Percentiles rank a stretch among this genome's conserved stretches.
phyloP scores from a whole-genome alignment of 1,140 invertebrate species.

The Zaprionus kolodkinae region DNA sequence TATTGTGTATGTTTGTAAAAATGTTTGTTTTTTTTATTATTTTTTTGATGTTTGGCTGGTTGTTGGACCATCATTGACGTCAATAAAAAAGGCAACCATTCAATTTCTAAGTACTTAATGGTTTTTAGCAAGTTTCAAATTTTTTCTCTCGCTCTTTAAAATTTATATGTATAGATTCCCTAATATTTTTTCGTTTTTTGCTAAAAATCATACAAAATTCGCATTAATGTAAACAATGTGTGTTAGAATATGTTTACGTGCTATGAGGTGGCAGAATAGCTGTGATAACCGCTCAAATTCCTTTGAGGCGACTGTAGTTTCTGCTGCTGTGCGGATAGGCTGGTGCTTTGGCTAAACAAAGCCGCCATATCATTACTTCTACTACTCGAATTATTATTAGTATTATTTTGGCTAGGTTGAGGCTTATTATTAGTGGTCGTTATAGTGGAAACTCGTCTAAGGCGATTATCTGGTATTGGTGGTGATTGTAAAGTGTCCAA shows the following conservation, averaged over 20 bases:
- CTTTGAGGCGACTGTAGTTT: slow-evolving; percentile 59
- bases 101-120: slow-evolving; percentile 54
- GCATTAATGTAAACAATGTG: neutral
- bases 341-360: slow-evolving; percentile 55
- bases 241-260: slow-evolving; percentile 19
- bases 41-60: too few relatives aligned
- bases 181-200: slow-evolving; percentile 52
- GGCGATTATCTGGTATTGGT: slow-evolving; percentile 77
- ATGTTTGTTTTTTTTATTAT: slow-evolving; percentile 17
- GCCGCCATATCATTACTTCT: slow-evolving; percentile 41
- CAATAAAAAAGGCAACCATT: slow-evolving; percentile 72
- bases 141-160: slow-evolving; percentile 19
- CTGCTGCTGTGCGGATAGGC: slow-evolving; percentile 46
- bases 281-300: slow-evolving; percentile 36
- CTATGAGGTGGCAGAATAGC: slow-evolving; percentile 64
- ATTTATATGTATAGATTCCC: slow-evolving; percentile 28
- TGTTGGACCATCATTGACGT: slow-evolving; percentile 70
- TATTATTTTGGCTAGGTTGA: slow-evolving; percentile 71
- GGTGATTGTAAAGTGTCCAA: slow-evolving; percentile 71
- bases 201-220: slow-evolving; percentile 68
- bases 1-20: slow-evolving; percentile 25
- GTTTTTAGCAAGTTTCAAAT: slow-evolving; percentile 68
- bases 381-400: slow-evolving; percentile 54
- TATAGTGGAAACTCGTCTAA: slow-evolving; percentile 75
- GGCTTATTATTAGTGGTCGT: slow-evolving; percentile 76